Evolutionary conservation across 2,888 invertebrate genomes (phyloP).

Genomic region (Cantharis nigra): DNA sequence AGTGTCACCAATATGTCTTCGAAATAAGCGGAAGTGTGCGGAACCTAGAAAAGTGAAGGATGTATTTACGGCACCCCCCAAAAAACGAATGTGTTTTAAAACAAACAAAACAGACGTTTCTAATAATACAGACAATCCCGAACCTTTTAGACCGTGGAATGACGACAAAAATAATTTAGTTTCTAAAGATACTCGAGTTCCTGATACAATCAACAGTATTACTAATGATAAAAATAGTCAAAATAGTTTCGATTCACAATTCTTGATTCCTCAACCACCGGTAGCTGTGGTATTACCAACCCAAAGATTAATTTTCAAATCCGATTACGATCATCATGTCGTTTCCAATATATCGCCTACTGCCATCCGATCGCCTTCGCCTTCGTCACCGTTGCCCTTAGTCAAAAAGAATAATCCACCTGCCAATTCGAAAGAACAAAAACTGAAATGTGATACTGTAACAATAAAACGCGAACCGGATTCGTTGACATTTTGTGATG

Average conservation of each 20-base stretch:
- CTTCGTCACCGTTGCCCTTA: slow-evolving; percentile 32
- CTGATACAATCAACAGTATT: slow-evolving; percentile 3
- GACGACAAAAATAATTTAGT: slow-evolving; percentile 32
- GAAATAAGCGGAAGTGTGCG: slow-evolving; percentile 70
- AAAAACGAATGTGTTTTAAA: slow-evolving; percentile 71
- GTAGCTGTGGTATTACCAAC: neutral
- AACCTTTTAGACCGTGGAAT: slow-evolving; percentile 71
- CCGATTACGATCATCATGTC: slow-evolving; percentile 31
- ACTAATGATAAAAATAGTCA: neutral
- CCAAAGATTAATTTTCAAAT: neutral
- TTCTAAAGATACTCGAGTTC: slow-evolving; percentile 14
- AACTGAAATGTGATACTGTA: slow-evolving; percentile 18
- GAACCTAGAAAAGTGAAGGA: slow-evolving; percentile 68
- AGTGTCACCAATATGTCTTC: slow-evolving; percentile 62
- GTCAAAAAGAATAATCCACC: slow-evolving; percentile 29
- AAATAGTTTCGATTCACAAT: slow-evolving; percentile 10
- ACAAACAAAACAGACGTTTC: slow-evolving; percentile 41
- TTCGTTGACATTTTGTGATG: slow-evolving; percentile 38
- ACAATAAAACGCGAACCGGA: slow-evolving; percentile 21
- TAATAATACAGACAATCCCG: slow-evolving; percentile 37
- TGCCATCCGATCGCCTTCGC: slow-evolving; percentile 45
- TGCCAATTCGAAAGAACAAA: slow-evolving; percentile 1
- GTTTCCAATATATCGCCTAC: slow-evolving; percentile 13
- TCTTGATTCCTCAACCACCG: slow-evolving; percentile 13
- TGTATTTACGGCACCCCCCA: slow-evolving; percentile 62